Evolutionary conservation across 2,888 invertebrate species (phyloP).

Genomic region (Nomada ferruginata): DNA sequence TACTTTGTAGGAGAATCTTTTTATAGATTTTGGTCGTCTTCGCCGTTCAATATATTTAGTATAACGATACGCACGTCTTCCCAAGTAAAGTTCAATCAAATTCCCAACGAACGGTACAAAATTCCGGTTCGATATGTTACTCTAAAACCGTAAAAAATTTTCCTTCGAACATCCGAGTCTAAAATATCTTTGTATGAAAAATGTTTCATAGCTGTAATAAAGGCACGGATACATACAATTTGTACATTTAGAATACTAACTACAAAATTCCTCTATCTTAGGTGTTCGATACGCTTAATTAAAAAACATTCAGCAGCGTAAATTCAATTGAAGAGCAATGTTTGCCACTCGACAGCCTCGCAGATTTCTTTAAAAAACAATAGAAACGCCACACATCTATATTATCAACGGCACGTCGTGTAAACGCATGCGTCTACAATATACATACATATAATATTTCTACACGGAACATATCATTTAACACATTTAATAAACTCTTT

Average conservation of each 20-base stretch:
- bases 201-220: too few species aligned
- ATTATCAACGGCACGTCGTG: constrained; percentile 22
- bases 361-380: constrained; percentile 23
- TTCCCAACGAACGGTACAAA: too few species aligned
- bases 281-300: neutral
- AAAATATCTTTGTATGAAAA: too few species aligned
- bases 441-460: constrained; percentile 27
- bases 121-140: too few species aligned
- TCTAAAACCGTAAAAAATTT: too few species aligned
- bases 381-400: constrained; percentile 25
- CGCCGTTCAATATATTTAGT: too few species aligned
- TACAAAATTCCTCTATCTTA: neutral
- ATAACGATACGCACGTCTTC: too few species aligned
- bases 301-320: too few species aligned
- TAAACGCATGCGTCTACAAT: constrained; percentile 19
- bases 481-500: neutral
- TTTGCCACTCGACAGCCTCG: constrained; percentile 21
- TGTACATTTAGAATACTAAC: neutral
- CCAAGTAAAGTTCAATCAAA: too few species aligned
- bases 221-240: too few species aligned
- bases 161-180: too few species aligned
- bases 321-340: neutral
- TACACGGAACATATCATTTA: constrained; percentile 8
- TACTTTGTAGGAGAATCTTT: neutral
- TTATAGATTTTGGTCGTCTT: neutral